These are phyloP conservation scores for Rostratula benghalensis DNA, from an alignment of 2,113 vertebrate genomes.

Conservation along the genomic window DNA sequence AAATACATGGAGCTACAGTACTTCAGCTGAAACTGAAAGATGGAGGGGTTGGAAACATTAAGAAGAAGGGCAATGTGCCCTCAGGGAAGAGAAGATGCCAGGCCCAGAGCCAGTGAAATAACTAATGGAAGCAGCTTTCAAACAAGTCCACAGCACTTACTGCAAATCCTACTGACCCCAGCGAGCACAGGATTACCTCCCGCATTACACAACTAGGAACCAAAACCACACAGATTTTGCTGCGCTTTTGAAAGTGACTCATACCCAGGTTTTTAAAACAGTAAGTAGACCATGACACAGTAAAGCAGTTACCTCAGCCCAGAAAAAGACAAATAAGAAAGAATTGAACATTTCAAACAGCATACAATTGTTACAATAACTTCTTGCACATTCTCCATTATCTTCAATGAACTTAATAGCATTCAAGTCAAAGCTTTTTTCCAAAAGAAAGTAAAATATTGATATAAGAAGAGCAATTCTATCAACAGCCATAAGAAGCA, in stretches of 20 bases:
- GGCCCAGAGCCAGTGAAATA: neutral
- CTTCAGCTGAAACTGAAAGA: neutral
- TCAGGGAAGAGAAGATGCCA: neutral
- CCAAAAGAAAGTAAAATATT: neutral
- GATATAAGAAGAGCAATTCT: neutral
- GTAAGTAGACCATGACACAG: neutral
- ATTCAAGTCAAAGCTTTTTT: neutral
- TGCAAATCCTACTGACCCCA: neutral
- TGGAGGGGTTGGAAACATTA: neutral
- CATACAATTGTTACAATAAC: neutral
- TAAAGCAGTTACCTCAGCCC: neutral
- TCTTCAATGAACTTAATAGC: neutral
- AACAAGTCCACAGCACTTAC: neutral
- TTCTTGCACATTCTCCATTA: neutral
- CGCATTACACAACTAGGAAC: neutral
- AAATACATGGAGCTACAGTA: neutral
- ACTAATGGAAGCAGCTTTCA: neutral
- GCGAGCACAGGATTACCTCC: neutral
- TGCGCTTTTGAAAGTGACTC: neutral
- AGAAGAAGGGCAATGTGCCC: neutral
- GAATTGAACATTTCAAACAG: neutral
- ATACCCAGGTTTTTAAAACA: neutral
- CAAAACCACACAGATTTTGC: neutral
- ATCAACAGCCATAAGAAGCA: neutral
- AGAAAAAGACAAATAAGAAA: neutral